Percentiles rank a stretch among this genome's conserved stretches.
Conservation (phyloP, 1,140 invertebrate species). For the Apis dorsata region DNA sequence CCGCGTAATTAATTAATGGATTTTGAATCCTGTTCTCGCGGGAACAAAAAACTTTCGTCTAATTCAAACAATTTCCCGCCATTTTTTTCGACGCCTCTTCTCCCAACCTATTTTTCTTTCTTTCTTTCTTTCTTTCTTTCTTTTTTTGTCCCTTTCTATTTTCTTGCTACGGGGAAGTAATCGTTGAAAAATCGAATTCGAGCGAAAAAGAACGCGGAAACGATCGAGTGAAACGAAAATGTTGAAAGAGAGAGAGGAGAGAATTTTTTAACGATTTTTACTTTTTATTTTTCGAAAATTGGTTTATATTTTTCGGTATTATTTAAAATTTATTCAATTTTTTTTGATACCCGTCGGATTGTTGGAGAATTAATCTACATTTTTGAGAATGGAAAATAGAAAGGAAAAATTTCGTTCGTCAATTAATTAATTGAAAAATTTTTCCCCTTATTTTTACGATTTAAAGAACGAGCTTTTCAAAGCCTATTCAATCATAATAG, state of each 20-base stretch:
- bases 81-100: conserved; percentile 5
- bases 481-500: too few species aligned
- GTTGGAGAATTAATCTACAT: too few species aligned
- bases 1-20: conserved; percentile 64
- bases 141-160: background rate
- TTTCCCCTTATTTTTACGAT: too few species aligned
- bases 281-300: background rate
- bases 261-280: background rate
- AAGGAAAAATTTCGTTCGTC: too few species aligned
- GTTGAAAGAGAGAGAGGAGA: background rate
- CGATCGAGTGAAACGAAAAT: background rate
- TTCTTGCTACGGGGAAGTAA: background rate
- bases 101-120: background rate
- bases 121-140: background rate
- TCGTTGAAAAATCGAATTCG: conserved; percentile 48
- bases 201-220: background rate
- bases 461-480: too few species aligned
- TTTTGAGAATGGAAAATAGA: too few species aligned
- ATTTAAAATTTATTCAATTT: too few species aligned
- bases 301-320: too few species aligned
- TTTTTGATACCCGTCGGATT: too few species aligned
- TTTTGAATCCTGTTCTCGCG: conserved; percentile 43
- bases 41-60: conserved; percentile 35
- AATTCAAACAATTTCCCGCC: conserved; percentile 48
- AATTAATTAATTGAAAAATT: too few species aligned